Conservation (phyloP, 2,888 invertebrate genomes). For the Galerucella calmariensis region DNA sequence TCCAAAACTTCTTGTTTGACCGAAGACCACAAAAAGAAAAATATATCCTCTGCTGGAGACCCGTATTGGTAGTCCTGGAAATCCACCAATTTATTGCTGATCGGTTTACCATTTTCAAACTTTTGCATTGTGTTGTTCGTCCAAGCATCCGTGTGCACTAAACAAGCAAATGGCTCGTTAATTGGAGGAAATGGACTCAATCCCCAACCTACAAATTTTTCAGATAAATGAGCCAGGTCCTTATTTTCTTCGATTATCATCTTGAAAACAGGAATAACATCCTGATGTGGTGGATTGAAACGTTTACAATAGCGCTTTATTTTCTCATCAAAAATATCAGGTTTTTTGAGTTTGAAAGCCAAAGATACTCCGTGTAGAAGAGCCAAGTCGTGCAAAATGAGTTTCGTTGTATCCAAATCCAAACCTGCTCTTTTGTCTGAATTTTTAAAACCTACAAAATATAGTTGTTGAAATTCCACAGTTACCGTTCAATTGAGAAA, state of each 20-base stretch:
- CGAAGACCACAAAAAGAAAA: slow-evolving; percentile 68
- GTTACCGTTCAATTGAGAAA: no score
- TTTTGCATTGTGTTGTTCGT: slow-evolving; percentile 71
- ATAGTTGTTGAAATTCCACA: no score
- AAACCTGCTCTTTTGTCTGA: slow-evolving; percentile 66
- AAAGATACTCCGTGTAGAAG: slow-evolving; percentile 69
- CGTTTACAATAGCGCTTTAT: slow-evolving; percentile 56
- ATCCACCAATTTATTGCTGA: slow-evolving; percentile 66
- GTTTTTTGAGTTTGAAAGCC: slow-evolving; percentile 65
- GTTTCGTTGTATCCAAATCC: slow-evolving; percentile 64
- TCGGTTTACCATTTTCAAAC: slow-evolving; percentile 53
- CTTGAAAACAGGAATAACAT: background rate
- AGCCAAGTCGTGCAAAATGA: slow-evolving; percentile 66
- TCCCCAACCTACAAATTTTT: slow-evolving; percentile 21
- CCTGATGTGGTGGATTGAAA: background rate
- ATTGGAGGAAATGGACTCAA: background rate
- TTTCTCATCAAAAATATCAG: slow-evolving; percentile 59
- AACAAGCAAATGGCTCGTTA: slow-evolving; percentile 62
- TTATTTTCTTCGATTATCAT: slow-evolving; percentile 28
- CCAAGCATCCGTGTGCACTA: slow-evolving; percentile 71
- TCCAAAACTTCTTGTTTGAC: slow-evolving; percentile 61
- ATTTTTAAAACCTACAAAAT: slow-evolving; percentile 63
- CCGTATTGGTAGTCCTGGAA: slow-evolving; percentile 70
- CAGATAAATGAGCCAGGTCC: slow-evolving; percentile 1
- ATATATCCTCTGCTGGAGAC: slow-evolving; percentile 66